A percentile compares a stretch with the other conserved stretches of the same genome.
Evolutionary conservation across 2,797 vertebrate genomes (phyloP).

Genomic region (Nyctibius grandis): DNA sequence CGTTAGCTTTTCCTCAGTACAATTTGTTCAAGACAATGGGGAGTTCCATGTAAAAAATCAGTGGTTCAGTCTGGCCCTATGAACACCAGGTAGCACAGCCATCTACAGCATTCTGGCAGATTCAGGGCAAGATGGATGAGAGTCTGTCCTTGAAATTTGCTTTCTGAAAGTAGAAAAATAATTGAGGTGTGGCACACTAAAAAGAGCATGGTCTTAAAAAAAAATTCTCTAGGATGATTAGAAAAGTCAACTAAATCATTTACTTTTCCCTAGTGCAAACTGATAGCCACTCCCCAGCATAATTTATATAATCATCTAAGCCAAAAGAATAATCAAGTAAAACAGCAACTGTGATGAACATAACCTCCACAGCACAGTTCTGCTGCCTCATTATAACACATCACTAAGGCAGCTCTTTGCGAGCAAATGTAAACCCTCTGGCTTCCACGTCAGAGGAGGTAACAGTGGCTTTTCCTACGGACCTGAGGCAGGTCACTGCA

Average conservation of each 20-base stretch:
- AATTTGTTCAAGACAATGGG: not conserved
- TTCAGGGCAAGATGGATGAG: slow-evolving; percentile 34
- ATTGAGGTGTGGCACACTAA: not conserved
- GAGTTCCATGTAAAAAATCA: slow-evolving; percentile 28
- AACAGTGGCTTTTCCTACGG: not conserved
- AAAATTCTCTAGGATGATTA: not conserved
- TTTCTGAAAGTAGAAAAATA: slow-evolving; percentile 20
- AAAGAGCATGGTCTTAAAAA: not conserved
- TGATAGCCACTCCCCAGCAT: not conserved
- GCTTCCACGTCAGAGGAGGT: not conserved
- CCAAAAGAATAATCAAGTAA: not conserved
- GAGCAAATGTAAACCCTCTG: not conserved
- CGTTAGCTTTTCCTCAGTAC: not conserved
- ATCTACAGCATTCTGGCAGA: not conserved
- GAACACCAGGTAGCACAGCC: not conserved
- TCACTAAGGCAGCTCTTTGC: not conserved
- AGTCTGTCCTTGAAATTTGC: slow-evolving; percentile 6
- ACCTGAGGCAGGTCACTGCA: not conserved
- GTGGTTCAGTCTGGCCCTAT: not conserved
- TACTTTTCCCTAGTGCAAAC: not conserved
- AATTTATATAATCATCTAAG: not conserved
- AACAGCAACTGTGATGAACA: not conserved
- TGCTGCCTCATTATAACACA: not conserved
- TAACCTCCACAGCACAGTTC: not conserved
- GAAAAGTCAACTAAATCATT: slow-evolving; percentile 17